Evolutionary conservation across 1,140 invertebrate species (phyloP), one percentile per base, ranked within the genome.

Genomic region (Ladona fulva): DNA sequence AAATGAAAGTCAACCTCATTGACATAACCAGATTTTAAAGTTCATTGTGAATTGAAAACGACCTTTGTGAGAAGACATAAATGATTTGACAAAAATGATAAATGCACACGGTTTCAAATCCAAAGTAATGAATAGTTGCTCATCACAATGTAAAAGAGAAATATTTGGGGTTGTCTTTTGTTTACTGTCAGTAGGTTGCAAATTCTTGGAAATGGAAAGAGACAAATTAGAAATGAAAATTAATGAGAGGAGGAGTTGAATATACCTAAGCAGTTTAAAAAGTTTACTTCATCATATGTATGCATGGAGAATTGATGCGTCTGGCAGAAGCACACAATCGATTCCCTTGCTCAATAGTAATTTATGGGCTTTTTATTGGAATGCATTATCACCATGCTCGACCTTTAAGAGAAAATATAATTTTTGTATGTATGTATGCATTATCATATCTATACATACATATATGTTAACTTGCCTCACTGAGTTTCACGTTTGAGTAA

Each of bases 201-300:
- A 66, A 66, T 66, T 19, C 52, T 66, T 66, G 52, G 52, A 66
- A 66, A 66, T 19, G 52, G 52, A 22, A 66, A 66, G n/a, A 66
- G 52, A 66, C 52, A 66, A 66, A 66, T 66, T 19, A 66, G 14
- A 66, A 22, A 66, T 66, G n/a, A 16, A 66, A 66, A 19, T 66
- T 66, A 66, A 66, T 66, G 52, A 66, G 52, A 66, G 52, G 29
- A 37, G 52, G 52, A 66, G 52, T 66, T 66, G 52, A 66, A 66
- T 66, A 66, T 66, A 66, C 52, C 29, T 66, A 66, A 66, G 52
- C 52, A 66, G 52, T 66, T 66, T 66, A 66, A 66, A 66, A 66
- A 66, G n/a, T 66, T 66, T 6, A 66, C 52, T 66, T 66, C 52
- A 66, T 66, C 16, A 66, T 66, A 66, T 66, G 52, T 66, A 19